phyloP scores from a whole-genome alignment of 2,888 invertebrate species.

The Diaphora mendica region DNA sequence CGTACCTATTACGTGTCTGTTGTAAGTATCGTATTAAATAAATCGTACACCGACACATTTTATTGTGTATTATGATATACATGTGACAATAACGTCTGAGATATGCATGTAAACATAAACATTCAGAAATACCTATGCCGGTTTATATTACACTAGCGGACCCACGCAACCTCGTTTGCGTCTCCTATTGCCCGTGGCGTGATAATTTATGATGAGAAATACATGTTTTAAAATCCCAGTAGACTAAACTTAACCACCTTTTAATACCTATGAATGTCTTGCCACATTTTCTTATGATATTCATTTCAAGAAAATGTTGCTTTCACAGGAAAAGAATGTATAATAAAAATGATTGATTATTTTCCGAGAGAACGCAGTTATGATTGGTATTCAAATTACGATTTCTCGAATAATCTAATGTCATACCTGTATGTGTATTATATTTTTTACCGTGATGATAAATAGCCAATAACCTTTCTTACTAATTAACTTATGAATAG shows the following conservation, averaged over 20 bases:
- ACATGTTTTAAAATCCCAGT: not conserved
- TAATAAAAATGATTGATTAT: not conserved
- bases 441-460: not conserved
- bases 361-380: not conserved
- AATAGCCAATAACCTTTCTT: too few species aligned
- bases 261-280: not conserved
- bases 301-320: not conserved
- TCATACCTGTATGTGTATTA: not conserved
- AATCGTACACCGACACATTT: not conserved
- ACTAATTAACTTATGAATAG: too few species aligned
- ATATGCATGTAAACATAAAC: not conserved
- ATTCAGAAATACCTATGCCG: slow-evolving; percentile 2
- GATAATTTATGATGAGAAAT: too few species aligned
- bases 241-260: not conserved
- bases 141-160: slow-evolving; percentile 1
- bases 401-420: not conserved
- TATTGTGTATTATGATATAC: not conserved
- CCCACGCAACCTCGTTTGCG: too few species aligned
- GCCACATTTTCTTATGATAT: not conserved
- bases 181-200: too few species aligned
- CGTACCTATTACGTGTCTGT: not conserved
- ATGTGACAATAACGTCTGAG: not conserved
- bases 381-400: not conserved
- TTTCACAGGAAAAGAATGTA: not conserved
- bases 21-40: not conserved